phyloP scores from a whole-genome alignment of 1,140 invertebrate genomes.

The Panulirus ornatus region DNA sequence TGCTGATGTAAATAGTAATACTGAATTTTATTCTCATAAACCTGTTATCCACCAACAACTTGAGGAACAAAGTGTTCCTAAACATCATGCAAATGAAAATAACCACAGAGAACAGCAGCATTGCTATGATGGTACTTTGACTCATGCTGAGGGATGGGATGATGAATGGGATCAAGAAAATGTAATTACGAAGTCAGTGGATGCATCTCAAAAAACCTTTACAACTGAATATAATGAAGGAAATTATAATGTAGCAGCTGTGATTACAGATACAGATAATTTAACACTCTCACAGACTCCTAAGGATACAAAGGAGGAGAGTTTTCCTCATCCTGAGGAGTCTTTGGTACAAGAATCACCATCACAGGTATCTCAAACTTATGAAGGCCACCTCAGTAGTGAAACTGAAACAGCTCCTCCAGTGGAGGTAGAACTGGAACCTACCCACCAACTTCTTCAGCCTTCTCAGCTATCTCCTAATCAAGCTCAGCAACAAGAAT shows the following conservation, averaged over 20 bases:
- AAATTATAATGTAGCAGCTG: background rate
- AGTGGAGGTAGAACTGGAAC: too few relatives aligned
- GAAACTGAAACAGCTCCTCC: too few relatives aligned
- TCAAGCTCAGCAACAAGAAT: background rate
- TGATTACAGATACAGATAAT: background rate
- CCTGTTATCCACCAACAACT: background rate
- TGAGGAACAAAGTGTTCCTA: background rate
- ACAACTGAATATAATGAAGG: background rate
- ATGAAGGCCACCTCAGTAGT: too few relatives aligned
- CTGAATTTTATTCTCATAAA: background rate
- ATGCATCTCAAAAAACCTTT: background rate
- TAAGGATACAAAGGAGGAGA: background rate
- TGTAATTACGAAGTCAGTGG: background rate
- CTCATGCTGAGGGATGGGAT: conserved; percentile 35
- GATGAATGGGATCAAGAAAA: conserved; percentile 41
- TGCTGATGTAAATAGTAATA: background rate
- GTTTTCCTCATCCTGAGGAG: background rate
- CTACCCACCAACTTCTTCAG: too few relatives aligned
- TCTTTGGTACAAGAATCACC: background rate
- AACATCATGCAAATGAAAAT: background rate
- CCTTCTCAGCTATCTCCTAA: background rate
- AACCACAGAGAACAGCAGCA: background rate
- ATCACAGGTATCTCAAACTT: background rate
- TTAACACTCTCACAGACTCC: background rate
- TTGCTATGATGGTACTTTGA: background rate